Base-by-base conservation (phyloP, 2,888 invertebrate genomes). In the Sturmia bella region DNA sequence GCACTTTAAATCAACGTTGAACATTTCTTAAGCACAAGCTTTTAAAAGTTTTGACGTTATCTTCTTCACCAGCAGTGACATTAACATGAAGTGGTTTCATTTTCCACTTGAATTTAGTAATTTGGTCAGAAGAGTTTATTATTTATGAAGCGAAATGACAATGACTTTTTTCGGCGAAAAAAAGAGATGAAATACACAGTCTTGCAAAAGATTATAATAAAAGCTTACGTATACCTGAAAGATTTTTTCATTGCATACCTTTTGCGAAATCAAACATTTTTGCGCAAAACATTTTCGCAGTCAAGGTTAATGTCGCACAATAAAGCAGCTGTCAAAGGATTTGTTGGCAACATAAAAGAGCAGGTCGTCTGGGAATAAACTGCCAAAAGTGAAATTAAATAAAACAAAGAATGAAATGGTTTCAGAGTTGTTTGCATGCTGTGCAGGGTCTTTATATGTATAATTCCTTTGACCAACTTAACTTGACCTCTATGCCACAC, bases 101-200 rank as follows among this genome's bases (percentile, higher is more conserved):
- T 82, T 82, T 70, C 27, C 72, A 59, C 77, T 78, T 77, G 82
- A 82, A 64, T 74, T 78, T 78, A 59, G 41, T 78, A 82, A 81
- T 74, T 74, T 73, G 73, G 39, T 7, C 48, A 24, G 56, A 41
- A 72, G 50, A 77, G 41, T 70, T 56, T 70, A 32, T 39, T 50
- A 32, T 63, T 69, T 52, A 43, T 52, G 63, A 64, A 66, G 17
- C 69, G 48, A 69, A 66, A 73, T 73, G 24, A 64, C 69, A 82
- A 82, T 13, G 32, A 72, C 73, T 52, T 63, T 77, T 63, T 45
- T 32, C 43, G 43, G 3, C 32, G 48, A 68, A 43, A 56, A 43
- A 48, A 48, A 64, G 43, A 37, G n/a, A n/a, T n/a, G n/a, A n/a
- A n/a, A n/a, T n/a, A n/a, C n/a, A 43, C 61, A 76, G 72, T 66